Evolutionary conservation across 2,888 invertebrate genomes (phyloP).

Genomic region (Nymphalis polychloros): DNA sequence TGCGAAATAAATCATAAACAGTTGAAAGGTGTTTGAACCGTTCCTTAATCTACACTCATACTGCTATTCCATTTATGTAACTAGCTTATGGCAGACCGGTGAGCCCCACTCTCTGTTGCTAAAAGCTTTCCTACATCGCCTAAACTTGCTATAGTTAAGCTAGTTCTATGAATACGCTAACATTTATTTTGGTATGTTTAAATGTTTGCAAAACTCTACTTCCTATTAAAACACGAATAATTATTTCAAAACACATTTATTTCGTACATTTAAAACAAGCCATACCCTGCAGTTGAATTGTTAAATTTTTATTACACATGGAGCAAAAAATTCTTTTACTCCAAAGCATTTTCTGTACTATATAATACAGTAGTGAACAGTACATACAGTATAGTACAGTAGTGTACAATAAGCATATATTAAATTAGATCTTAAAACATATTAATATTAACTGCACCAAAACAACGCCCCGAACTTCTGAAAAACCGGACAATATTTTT

Average conservation of each 20-base stretch:
- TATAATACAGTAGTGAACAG: no score
- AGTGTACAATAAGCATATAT: no score
- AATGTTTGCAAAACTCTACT: not conserved
- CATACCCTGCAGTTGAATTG: not conserved
- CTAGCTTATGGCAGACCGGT: constrained; percentile 45
- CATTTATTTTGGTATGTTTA: constrained; percentile 21
- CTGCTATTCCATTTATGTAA: constrained; percentile 52
- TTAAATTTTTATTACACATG: not conserved
- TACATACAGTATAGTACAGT: no score
- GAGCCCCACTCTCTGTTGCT: constrained; percentile 48
- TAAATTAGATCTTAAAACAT: no score
- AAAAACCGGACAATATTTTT: no score
- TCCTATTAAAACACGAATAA: no score
- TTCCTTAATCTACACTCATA: constrained; percentile 38
- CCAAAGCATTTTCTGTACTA: no score
- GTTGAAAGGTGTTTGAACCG: constrained; percentile 33
- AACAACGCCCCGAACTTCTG: no score
- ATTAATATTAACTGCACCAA: no score
- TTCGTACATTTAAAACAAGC: no score
- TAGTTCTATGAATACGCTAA: constrained; percentile 40
- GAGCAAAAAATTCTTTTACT: not conserved
- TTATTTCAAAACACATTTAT: no score
- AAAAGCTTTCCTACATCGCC: constrained; percentile 60
- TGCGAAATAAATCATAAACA: constrained; percentile 27
- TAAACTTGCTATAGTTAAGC: constrained; percentile 44